Percentiles rank a stretch among this genome's conserved stretches.
Evolutionary conservation across 2,113 vertebrate genomes (phyloP).

Genomic region (Aspiorhynchus laticeps): DNA sequence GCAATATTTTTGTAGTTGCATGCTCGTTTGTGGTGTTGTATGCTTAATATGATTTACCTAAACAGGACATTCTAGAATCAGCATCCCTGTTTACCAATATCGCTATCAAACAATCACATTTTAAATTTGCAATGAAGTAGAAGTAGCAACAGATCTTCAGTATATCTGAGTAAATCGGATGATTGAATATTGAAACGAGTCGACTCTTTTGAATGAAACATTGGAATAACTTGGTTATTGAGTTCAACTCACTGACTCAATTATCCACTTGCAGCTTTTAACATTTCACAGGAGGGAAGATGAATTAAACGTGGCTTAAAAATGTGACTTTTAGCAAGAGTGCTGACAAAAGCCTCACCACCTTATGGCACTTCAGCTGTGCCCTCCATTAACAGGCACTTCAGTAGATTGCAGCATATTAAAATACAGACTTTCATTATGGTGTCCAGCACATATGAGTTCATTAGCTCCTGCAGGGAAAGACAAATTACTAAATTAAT

Average conservation of each 20-base stretch:
- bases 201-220: not conserved
- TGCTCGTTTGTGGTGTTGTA: not conserved
- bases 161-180: not conserved
- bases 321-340: not conserved
- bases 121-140: no score
- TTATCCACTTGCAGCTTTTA: not conserved
- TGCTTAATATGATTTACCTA: not conserved
- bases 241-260: not conserved
- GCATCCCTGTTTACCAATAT: not conserved
- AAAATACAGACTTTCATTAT: conserved; percentile 12
- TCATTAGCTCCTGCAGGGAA: conserved; percentile 1
- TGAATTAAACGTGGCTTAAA: not conserved
- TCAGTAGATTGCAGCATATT: not conserved
- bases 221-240: not conserved
- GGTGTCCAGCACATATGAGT: not conserved
- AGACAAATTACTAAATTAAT: conserved; percentile 24
- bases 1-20: not conserved
- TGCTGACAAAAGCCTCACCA: not conserved
- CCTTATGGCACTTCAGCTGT: not conserved
- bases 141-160: not conserved
- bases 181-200: not conserved
- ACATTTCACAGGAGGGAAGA: not conserved
- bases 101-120: not conserved
- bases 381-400: not conserved
- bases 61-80: not conserved